Evolutionary conservation across 2,113 vertebrate genomes (phyloP).

Genomic region (Entosphenus tridentatus): DNA sequence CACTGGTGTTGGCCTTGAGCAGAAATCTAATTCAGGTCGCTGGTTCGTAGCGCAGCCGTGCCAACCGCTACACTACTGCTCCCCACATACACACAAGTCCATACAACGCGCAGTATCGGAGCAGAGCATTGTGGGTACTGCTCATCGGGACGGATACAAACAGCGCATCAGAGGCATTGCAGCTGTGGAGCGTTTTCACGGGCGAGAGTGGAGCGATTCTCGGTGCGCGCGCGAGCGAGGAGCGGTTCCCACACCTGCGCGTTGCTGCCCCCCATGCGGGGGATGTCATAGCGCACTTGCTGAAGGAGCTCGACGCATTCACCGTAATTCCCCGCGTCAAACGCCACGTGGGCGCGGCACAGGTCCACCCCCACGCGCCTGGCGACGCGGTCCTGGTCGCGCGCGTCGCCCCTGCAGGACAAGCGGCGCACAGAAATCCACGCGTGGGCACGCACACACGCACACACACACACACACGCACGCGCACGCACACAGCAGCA

Average conservation of each 20-base stretch:
- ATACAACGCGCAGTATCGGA: background rate
- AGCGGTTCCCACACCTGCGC: conserved; percentile 40
- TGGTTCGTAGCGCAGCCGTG: too few species aligned
- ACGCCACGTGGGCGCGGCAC: conserved; percentile 55
- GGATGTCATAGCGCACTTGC: conserved; percentile 41
- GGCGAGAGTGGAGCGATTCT: too few species aligned
- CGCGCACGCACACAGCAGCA: background rate
- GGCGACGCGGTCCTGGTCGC: conserved; percentile 35
- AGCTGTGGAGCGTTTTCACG: too few species aligned
- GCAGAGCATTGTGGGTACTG: background rate
- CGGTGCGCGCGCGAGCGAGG: background rate
- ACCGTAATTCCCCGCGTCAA: conserved; percentile 36
- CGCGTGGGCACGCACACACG: background rate
- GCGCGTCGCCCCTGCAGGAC: conserved; percentile 17
- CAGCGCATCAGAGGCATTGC: background rate
- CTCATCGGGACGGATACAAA: background rate
- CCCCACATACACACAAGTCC: background rate
- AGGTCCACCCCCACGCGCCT: conserved; percentile 35
- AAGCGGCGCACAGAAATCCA: conserved; percentile 23
- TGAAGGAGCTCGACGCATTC: conserved; percentile 37
- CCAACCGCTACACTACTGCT: too few species aligned
- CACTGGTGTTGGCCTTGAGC: too few species aligned
- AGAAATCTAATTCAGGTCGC: too few species aligned
- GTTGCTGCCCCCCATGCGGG: conserved; percentile 50
- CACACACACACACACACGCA: too few species aligned